Conservation (phyloP, 2,888 invertebrate species). For the Torymus aiolomorphi region DNA sequence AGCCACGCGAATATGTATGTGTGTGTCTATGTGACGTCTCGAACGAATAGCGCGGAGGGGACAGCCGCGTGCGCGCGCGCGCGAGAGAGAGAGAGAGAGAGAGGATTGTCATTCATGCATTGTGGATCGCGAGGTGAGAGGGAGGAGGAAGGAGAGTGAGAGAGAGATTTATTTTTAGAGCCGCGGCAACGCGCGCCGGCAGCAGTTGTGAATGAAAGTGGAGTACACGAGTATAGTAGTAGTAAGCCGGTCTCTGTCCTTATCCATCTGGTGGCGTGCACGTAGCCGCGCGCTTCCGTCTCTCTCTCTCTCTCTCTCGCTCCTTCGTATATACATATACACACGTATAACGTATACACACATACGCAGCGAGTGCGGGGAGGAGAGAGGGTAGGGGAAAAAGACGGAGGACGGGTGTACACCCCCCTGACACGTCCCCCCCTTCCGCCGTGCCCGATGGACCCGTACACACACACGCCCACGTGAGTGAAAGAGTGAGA, state of each 20-base stretch:
- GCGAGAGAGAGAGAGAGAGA: slow-evolving; percentile 55
- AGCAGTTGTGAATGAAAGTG: slow-evolving; percentile 71
- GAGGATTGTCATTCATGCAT: slow-evolving; percentile 73
- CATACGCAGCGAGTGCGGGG: not conserved
- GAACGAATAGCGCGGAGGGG: not conserved
- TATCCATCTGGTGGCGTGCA: slow-evolving; percentile 50
- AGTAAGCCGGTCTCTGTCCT: too few species aligned
- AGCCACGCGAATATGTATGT: too few species aligned
- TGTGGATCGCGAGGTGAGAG: slow-evolving; percentile 64
- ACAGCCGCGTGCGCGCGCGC: not conserved
- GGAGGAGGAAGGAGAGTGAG: not conserved
- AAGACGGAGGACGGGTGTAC: not conserved
- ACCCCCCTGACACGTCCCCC: too few species aligned
- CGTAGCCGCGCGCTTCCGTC: slow-evolving; percentile 19
- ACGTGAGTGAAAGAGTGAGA: too few species aligned
- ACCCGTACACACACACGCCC: too few species aligned
- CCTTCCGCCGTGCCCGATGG: too few species aligned
- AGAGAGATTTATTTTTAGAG: slow-evolving; percentile 71
- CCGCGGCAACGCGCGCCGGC: too few species aligned
- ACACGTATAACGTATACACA: too few species aligned
- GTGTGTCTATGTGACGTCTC: too few species aligned
- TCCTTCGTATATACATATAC: not conserved
- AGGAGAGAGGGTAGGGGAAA: not conserved
- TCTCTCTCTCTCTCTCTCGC: slow-evolving; percentile 11
- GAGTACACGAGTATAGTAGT: slow-evolving; percentile 61